These are phyloP conservation scores for Telmatherina bonti DNA, from an alignment of 2,797 vertebrate genomes.

Conservation along the genomic window DNA sequence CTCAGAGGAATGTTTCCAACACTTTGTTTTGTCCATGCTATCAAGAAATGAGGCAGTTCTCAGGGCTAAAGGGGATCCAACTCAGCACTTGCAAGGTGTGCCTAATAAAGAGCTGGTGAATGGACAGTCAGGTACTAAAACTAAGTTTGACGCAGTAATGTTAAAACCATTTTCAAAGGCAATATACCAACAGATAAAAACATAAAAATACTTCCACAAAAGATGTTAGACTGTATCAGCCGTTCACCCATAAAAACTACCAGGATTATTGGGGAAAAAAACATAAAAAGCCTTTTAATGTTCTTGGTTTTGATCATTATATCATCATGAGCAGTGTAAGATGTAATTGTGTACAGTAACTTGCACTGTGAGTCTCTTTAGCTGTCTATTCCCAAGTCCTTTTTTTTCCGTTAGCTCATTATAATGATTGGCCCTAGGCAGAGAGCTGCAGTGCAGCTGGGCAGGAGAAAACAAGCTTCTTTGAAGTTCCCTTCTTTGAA, in stretches of 20 bases:
- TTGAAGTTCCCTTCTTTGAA: constrained; percentile 73
- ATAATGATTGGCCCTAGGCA: constrained; percentile 68
- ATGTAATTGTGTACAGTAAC: constrained; percentile 17
- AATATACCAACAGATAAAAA: not conserved
- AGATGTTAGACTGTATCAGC: not conserved
- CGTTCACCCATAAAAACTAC: not conserved
- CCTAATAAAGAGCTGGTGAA: too few species aligned
- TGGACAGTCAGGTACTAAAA: too few species aligned
- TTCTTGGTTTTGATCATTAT: constrained; percentile 13
- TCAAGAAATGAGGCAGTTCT: too few species aligned
- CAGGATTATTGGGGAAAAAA: not conserved
- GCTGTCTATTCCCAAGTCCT: constrained; percentile 36
- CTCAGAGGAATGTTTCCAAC: not conserved
- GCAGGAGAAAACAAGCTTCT: constrained; percentile 65
- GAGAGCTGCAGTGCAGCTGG: constrained; percentile 60
- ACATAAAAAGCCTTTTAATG: constrained; percentile 17
- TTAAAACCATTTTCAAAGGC: not conserved
- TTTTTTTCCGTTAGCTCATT: constrained; percentile 59
- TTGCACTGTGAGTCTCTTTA: constrained; percentile 27
- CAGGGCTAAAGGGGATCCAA: too few species aligned
- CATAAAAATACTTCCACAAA: not conserved
- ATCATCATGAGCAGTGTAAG: constrained; percentile 24
- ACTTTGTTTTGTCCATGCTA: too few species aligned
- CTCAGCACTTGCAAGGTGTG: too few species aligned
- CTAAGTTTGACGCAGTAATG: too few species aligned